Evolutionary conservation across 2,888 invertebrate species (phyloP).

Genomic region (Drosophila rubida): DNA sequence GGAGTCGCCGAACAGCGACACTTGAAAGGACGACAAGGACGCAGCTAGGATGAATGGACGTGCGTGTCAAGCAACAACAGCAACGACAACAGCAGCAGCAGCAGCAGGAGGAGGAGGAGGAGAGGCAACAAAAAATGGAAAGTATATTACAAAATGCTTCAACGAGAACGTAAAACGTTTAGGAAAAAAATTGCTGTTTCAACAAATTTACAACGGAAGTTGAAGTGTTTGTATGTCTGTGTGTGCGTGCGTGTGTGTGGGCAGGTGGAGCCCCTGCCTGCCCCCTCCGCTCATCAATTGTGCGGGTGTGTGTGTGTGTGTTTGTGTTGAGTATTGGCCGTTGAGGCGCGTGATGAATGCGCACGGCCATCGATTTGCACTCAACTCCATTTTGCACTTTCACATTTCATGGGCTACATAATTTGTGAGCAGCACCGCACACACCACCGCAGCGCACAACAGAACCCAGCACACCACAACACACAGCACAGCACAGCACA

Average conservation of each 20-base stretch:
- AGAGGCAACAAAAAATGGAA: constrained; percentile 61
- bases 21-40: constrained; percentile 50
- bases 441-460: constrained; percentile 18
- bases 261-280: constrained; percentile 18
- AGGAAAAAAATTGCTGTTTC: constrained; percentile 73
- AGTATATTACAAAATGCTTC: constrained; percentile 74
- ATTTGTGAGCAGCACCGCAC: constrained; percentile 52
- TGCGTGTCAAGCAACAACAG: constrained; percentile 57
- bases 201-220: constrained; percentile 80
- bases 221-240: constrained; percentile 59
- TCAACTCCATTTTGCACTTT: constrained; percentile 77
- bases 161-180: constrained; percentile 59
- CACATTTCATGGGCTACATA: constrained; percentile 71
- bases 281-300: constrained; percentile 22
- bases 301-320: constrained; percentile 11
- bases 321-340: constrained; percentile 30
- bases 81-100: constrained; percentile 29
- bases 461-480: constrained; percentile 6
- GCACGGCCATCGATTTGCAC: constrained; percentile 75
- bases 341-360: constrained; percentile 75
- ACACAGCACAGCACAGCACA: neutral
- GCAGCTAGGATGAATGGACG: constrained; percentile 63
- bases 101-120: neutral
- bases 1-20: constrained; percentile 26
- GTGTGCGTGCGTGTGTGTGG: constrained; percentile 21